phyloP scores from a whole-genome alignment of 2,113 vertebrate genomes.

The Mormyrus iriodes region DNA sequence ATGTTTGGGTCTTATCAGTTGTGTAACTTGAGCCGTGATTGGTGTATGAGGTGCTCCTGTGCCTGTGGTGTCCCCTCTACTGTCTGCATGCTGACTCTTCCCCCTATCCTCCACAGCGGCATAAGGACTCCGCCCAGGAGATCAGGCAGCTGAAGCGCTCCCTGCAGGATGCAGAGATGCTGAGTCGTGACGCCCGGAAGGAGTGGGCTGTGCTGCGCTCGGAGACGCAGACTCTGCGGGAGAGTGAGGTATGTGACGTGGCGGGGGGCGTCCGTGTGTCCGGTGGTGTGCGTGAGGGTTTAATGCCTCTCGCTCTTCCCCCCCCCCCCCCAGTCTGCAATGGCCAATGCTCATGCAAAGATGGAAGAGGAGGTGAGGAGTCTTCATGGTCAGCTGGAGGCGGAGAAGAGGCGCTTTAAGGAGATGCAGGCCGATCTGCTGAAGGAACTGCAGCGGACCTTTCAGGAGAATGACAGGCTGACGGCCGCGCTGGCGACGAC shows the following conservation, averaged over 20 bases:
- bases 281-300: not conserved
- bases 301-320: not conserved
- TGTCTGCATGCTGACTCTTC: not conserved
- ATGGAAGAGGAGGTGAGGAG: constrained; percentile 64
- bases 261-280: too few species aligned
- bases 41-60: not conserved
- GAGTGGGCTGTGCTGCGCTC: constrained; percentile 80
- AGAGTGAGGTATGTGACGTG: constrained; percentile 61
- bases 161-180: constrained; percentile 69
- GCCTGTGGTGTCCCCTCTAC: not conserved
- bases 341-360: constrained; percentile 51
- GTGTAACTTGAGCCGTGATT: not conserved
- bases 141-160: constrained; percentile 70
- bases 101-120: constrained; percentile 51
- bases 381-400: constrained; percentile 62
- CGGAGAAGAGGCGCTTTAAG: constrained; percentile 59
- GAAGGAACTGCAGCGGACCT: constrained; percentile 72
- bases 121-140: constrained; percentile 67
- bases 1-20: not conserved
- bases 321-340: constrained; percentile 54
- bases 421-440: constrained; percentile 81
- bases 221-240: constrained; percentile 73
- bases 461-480: constrained; percentile 79
- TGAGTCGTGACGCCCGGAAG: constrained; percentile 80
- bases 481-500: constrained; percentile 71